Conservation (phyloP, 2,113 vertebrate species). For the Ophiodon elongatus region DNA sequence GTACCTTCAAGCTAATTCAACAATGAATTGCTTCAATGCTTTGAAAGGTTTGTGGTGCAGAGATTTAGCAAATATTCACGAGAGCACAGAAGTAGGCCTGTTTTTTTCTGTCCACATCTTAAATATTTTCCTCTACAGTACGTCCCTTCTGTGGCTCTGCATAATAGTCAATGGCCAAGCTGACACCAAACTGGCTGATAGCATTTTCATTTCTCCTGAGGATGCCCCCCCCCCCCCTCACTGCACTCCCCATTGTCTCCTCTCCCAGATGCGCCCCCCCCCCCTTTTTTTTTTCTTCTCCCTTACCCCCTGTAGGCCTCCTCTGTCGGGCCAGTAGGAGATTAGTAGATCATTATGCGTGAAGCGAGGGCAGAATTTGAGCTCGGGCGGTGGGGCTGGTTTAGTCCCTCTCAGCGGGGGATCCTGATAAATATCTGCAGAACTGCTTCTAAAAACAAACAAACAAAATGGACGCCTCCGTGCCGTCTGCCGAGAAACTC, state of each 20-base stretch:
- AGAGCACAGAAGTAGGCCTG: neutral
- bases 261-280: neutral
- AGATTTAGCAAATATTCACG: neutral
- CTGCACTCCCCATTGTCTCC: slow-evolving; percentile 2
- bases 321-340: slow-evolving; percentile 31
- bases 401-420: slow-evolving; percentile 51
- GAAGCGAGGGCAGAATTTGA: slow-evolving; percentile 41
- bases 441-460: slow-evolving; percentile 42
- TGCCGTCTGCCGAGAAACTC: slow-evolving; percentile 19
- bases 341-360: slow-evolving; percentile 60
- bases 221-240: neutral
- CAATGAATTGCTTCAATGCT: neutral
- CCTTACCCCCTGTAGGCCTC: slow-evolving; percentile 30
- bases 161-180: neutral
- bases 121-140: neutral
- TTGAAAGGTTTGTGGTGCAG: neutral
- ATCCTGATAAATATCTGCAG: slow-evolving; percentile 50
- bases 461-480: slow-evolving; percentile 43
- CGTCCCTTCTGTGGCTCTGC: neutral
- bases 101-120: neutral
- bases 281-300: too few species aligned
- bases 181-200: slow-evolving; percentile 14
- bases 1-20: neutral
- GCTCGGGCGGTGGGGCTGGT: slow-evolving; percentile 5
- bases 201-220: slow-evolving; percentile 9